A percentile compares a stretch with the other conserved stretches of the same genome.
Conservation (phyloP, 2,888 invertebrate species). For the Esperia sulphurella region DNA sequence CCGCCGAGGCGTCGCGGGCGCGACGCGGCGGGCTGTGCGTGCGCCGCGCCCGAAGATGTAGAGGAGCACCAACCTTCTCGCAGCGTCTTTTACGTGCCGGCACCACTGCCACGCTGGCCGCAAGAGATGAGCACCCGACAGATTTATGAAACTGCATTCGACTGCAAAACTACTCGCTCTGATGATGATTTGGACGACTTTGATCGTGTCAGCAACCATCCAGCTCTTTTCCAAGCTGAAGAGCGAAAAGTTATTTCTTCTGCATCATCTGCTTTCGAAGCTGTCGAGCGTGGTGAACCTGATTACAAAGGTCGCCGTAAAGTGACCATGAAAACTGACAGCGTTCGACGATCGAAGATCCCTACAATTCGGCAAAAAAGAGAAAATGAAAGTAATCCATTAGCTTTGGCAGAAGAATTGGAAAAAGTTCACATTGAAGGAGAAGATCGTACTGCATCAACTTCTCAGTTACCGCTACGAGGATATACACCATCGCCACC, state of each 20-base stretch:
- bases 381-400: slow-evolving; percentile 63
- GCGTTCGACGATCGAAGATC: slow-evolving; percentile 78
- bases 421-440: slow-evolving; percentile 83
- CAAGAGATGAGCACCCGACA: slow-evolving; percentile 83
- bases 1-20: slow-evolving; percentile 84
- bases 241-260: slow-evolving; percentile 71
- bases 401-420: slow-evolving; percentile 72
- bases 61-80: slow-evolving; percentile 82
- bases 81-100: slow-evolving; percentile 84
- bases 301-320: slow-evolving; percentile 78
- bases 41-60: slow-evolving; percentile 85
- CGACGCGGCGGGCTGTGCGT: slow-evolving; percentile 85
- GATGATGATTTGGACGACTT: slow-evolving; percentile 90
- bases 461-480: slow-evolving; percentile 82
- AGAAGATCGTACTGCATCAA: slow-evolving; percentile 74
- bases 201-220: slow-evolving; percentile 89
- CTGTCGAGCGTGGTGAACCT: slow-evolving; percentile 70
- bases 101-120: slow-evolving; percentile 82
- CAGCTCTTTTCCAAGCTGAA: slow-evolving; percentile 82
- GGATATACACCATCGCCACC: slow-evolving; percentile 91
- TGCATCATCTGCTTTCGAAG: slow-evolving; percentile 72
- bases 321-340: slow-evolving; percentile 77
- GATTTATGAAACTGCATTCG: slow-evolving; percentile 94
- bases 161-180: slow-evolving; percentile 90
- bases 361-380: slow-evolving; percentile 78